Base-by-base conservation (phyloP, 2,113 vertebrate genomes). In the Alces alces region DNA sequence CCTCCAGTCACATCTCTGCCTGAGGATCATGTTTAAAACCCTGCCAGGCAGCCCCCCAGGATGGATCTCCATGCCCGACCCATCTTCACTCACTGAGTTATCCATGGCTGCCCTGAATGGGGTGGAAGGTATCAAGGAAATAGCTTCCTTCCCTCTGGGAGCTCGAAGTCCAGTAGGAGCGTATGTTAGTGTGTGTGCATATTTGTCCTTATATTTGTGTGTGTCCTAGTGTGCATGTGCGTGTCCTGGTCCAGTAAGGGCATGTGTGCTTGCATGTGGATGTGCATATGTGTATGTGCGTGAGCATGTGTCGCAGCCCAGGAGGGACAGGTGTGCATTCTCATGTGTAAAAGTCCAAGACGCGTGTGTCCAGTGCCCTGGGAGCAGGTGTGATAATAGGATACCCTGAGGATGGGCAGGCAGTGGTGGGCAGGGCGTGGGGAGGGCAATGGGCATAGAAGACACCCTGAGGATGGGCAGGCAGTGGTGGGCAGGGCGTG, bases 281-380 rank as follows among this genome's bases (percentile, higher is more conserved):
- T 28, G 25, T 13, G 10, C 3, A 6, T 3, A 2, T 73, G 47
- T 5, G 25, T 25, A 10, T 0, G 0, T 73, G n/a, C 2, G 3
- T 66, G n/a, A 13, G 3, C 1, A 0, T 8, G 33, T 17, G 16
- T 36, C 16, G 0, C 4, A 19, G n/a, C 39, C 36, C 15, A 64
- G 9, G 36, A 78, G 55, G 25, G 7, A 28, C 52, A 7, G 21
- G 61, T 94, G 60, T 21, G 80, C n/a, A 27, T 6, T 2, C 30
- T 17, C 45, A 19, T 0, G 0, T 80, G 23, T 92, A 11, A 58
- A 23, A 33, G 39, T 54, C 43, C 28, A 5, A 7, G 3, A 36
- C 64, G 39, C 10, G 28, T 3, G 14, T 50, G 9, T 47, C 30
- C 12, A 2, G 57, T 45, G 61, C 21, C 61, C 96, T n/a, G 5